Percentiles rank a stretch among this genome's conserved stretches.
Evolutionary conservation across 2,888 invertebrate species (phyloP).

Genomic region (Xylocampa areola): DNA sequence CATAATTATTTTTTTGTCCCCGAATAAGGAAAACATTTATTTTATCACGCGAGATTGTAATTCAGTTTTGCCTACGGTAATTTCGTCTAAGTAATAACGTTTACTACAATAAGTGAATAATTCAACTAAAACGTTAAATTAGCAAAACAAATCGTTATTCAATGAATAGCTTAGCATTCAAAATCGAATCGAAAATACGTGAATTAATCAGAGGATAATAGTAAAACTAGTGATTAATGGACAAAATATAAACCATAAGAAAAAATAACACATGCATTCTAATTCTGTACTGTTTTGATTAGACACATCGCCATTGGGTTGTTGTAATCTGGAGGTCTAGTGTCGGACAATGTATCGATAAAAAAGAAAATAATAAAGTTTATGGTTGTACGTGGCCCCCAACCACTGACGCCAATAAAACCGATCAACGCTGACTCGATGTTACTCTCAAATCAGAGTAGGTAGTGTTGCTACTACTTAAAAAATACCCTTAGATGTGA

Average conservation of each 20-base stretch:
- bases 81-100: conserved; percentile 2
- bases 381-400: conserved; percentile 74
- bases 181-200: background rate
- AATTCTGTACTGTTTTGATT: conserved; percentile 71
- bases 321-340: conserved; percentile 75
- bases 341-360: conserved; percentile 75
- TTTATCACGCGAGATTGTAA: background rate
- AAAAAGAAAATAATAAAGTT: conserved; percentile 73
- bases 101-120: conserved; percentile 26
- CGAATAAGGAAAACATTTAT: conserved; percentile 27
- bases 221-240: conserved; percentile 6
- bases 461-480: conserved; percentile 48
- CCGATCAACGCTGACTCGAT: conserved; percentile 70
- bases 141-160: conserved; percentile 8
- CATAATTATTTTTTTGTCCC: conserved; percentile 5
- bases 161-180: background rate
- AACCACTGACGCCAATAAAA: conserved; percentile 78
- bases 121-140: conserved; percentile 15
- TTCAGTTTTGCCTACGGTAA: conserved; percentile 1
- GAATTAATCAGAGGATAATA: background rate
- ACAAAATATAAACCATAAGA: conserved; percentile 24
- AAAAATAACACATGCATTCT: conserved; percentile 62
- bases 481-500: conserved; percentile 24
- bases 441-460: no score
- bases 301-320: conserved; percentile 65